These are phyloP conservation scores for Cordilura impudica DNA, from an alignment of 2,888 invertebrate species.

Conservation along the genomic window DNA sequence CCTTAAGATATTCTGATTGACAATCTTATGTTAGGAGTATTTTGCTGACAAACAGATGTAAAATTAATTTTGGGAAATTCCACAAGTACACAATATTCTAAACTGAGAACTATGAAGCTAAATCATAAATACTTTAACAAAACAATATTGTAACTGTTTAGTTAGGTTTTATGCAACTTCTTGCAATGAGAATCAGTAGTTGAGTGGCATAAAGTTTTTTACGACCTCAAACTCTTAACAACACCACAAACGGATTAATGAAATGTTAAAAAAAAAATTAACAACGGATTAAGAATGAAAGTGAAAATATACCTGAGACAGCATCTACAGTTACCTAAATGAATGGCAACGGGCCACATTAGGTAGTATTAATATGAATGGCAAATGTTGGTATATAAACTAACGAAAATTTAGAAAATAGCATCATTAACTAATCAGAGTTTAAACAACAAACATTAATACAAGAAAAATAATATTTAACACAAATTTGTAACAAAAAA, in stretches of 20 bases:
- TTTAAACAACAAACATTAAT: neutral
- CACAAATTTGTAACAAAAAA: neutral
- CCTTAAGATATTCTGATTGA: slow-evolving; percentile 8
- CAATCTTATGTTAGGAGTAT: neutral
- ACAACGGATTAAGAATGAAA: slow-evolving; percentile 15
- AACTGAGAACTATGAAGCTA: neutral
- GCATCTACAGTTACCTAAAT: neutral
- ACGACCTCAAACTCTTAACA: neutral
- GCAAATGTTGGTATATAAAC: slow-evolving; percentile 2
- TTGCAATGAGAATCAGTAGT: neutral
- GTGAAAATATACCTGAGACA: neutral
- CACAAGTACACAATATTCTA: neutral
- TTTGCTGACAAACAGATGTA: neutral
- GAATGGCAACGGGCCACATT: neutral
- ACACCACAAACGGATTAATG: slow-evolving; percentile 6
- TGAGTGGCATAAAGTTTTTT: neutral
- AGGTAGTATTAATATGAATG: neutral
- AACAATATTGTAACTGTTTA: no score
- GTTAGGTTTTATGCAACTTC: neutral
- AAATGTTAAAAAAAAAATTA: neutral
- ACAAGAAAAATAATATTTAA: neutral
- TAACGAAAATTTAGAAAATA: neutral
- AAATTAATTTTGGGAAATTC: slow-evolving; percentile 3
- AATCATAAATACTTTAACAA: neutral
- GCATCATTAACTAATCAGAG: neutral